Evolutionary conservation across 2,888 invertebrate genomes (phyloP).

Genomic region (Lamellibrachia satsuma): DNA sequence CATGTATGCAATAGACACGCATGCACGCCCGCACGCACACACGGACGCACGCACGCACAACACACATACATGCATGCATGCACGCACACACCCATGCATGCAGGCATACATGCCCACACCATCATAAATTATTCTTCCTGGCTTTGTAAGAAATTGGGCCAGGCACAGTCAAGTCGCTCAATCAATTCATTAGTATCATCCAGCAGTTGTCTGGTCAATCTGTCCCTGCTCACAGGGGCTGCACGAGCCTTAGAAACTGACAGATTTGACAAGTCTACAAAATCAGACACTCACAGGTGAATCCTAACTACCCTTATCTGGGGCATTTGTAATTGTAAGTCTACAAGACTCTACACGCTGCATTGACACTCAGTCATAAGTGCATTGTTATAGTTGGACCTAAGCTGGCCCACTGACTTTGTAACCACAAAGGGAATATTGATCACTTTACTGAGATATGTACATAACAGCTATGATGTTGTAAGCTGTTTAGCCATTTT

Average conservation of each 20-base stretch:
- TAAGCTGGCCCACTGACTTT: too few relatives aligned
- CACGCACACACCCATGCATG: neutral
- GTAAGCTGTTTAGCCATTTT: too few relatives aligned
- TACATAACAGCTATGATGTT: too few relatives aligned
- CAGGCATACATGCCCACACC: neutral
- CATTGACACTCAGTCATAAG: neutral
- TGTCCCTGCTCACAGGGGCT: neutral
- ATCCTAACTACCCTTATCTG: neutral
- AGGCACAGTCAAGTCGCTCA: neutral
- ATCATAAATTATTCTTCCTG: neutral
- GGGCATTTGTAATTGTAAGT: neutral
- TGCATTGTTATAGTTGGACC: neutral
- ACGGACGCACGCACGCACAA: neutral
- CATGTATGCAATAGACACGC: neutral
- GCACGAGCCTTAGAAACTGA: neutral
- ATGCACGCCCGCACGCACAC: neutral
- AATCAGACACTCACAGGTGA: neutral
- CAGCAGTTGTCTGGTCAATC: neutral
- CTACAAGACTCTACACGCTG: neutral
- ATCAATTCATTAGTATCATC: neutral
- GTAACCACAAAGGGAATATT: too few relatives aligned
- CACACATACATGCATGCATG: neutral
- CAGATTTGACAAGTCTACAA: neutral
- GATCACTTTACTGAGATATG: too few relatives aligned
- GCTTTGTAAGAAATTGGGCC: neutral